Conservation (phyloP, 2,888 invertebrate species). For the Epirrhoe alternata region DNA sequence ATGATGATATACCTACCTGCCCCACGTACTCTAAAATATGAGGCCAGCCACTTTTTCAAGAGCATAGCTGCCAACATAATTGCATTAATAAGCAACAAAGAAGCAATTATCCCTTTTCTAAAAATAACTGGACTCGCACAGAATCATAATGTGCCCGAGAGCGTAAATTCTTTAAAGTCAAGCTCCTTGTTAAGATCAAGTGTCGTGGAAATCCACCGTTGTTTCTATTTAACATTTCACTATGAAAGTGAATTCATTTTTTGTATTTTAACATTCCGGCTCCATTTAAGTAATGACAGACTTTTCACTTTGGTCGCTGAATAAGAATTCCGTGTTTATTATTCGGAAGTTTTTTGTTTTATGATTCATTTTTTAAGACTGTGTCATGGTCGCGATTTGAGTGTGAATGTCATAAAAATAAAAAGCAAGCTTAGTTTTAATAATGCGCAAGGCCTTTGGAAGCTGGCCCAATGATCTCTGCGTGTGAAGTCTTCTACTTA, state of each 20-base stretch:
- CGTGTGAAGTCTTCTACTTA: not conserved
- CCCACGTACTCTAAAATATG: not conserved
- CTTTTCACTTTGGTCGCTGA: conserved; percentile 48
- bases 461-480: conserved; percentile 23
- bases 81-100: conserved; percentile 1
- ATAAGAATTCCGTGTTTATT: conserved; percentile 36
- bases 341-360: conserved; percentile 33
- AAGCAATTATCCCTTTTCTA: conserved; percentile 14
- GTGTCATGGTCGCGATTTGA: conserved; percentile 9
- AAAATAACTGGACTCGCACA: conserved; percentile 15
- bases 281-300: conserved; percentile 52
- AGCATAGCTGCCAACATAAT: not conserved
- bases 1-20: too few relatives aligned
- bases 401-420: conserved; percentile 19
- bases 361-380: conserved; percentile 24
- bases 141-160: conserved; percentile 19
- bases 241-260: conserved; percentile 38
- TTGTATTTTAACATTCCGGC: conserved; percentile 42
- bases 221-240: conserved; percentile 42
- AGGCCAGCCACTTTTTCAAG: not conserved
- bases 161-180: conserved; percentile 39
- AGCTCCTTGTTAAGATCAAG: conserved; percentile 50
- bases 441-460: conserved; percentile 16
- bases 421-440: conserved; percentile 11
- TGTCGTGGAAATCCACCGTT: conserved; percentile 44